These are phyloP conservation scores for Pantherophis vulpinus DNA, from an alignment of 2,797 vertebrate genomes.

Conservation along the genomic window DNA sequence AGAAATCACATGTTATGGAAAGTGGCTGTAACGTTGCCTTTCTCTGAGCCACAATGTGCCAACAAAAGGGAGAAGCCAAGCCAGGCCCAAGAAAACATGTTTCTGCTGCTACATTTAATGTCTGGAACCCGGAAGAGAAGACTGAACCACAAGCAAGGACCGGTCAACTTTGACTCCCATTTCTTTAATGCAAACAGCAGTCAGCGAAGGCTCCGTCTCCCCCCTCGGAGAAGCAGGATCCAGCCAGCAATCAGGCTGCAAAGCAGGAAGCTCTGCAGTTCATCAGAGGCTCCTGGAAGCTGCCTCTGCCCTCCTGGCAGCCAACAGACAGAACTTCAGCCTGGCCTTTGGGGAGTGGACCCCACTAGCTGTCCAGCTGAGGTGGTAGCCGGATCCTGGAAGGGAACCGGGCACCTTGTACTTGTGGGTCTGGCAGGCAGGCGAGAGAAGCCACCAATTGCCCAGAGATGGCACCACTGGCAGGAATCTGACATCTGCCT, in stretches of 20 bases:
- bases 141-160: background rate
- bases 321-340: background rate
- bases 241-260: background rate
- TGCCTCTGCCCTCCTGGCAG: background rate
- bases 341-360: background rate
- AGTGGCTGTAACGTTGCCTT: background rate
- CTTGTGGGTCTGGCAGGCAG: background rate
- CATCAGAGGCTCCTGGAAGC: background rate
- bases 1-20: no score
- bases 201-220: background rate
- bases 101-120: background rate
- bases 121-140: background rate
- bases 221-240: background rate
- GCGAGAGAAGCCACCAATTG: background rate
- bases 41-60: background rate
- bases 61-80: background rate
- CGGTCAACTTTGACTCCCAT: background rate
- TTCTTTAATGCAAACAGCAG: conserved; percentile 17
- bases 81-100: background rate
- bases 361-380: background rate
- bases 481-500: background rate
- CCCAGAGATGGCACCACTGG: background rate
- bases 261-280: background rate
- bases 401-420: background rate
- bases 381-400: background rate